phyloP scores from a whole-genome alignment of 2,797 vertebrate species.

The Microctenopoma steveboyesi region DNA sequence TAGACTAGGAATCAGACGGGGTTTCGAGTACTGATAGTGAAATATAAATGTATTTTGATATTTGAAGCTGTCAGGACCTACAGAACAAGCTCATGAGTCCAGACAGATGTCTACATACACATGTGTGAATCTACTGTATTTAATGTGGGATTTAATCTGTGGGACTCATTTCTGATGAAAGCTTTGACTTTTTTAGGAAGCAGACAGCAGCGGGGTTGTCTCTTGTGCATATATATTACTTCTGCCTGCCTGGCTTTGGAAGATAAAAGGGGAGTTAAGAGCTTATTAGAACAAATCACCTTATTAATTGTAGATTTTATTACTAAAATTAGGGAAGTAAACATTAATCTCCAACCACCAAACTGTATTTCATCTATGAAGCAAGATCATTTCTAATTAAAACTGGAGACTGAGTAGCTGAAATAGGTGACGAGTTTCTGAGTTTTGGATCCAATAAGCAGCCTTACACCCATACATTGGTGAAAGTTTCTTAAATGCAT shows the following conservation, averaged over 20 bases:
- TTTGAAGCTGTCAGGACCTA: conserved; percentile 41
- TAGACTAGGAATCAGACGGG: too few relatives aligned
- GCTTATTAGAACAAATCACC: conserved; percentile 2
- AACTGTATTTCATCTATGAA: neutral
- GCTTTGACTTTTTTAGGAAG: conserved; percentile 30
- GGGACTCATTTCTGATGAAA: conserved; percentile 35
- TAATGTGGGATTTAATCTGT: conserved; percentile 25
- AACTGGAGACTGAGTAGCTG: neutral
- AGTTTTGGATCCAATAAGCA: too few relatives aligned
- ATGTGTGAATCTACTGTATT: conserved; percentile 22
- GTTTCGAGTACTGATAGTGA: conserved; percentile 28
- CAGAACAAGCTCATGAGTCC: conserved; percentile 43
- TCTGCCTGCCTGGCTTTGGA: neutral
- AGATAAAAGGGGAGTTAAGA: neutral
- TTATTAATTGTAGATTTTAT: conserved; percentile 16
- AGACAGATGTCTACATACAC: conserved; percentile 28
- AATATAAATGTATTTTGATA: conserved; percentile 59
- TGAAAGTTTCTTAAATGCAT: too few relatives aligned
- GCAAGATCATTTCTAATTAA: neutral
- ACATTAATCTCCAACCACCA: neutral
- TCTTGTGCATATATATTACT: neutral
- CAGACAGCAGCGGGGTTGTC: neutral
- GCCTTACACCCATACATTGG: too few relatives aligned
- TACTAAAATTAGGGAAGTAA: neutral
- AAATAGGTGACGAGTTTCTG: neutral